Base-by-base conservation (phyloP, 2,113 vertebrate genomes). In the Dasyprocta punctata region DNA sequence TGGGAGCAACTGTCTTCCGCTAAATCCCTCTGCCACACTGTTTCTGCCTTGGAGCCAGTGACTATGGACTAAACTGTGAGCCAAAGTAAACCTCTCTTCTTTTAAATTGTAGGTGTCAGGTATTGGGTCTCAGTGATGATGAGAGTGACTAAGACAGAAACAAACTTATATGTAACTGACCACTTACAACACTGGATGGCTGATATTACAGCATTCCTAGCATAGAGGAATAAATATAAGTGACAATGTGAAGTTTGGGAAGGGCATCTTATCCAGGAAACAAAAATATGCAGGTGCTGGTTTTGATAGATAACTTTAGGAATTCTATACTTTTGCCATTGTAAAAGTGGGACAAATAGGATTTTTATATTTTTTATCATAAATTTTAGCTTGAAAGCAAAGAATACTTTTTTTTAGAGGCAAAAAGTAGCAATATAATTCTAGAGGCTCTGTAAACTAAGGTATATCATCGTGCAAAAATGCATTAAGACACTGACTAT, bases 281-380 rank as follows among this genome's bases (percentile, higher is more conserved):
- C 22, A 91, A 28, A 89, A 63, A 17, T 16, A 36, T 61, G 16
- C 28, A 82, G 9, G 73, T n/a, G 17, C 41, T 73, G 69, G 69
- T 8, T 82, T 84, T 60, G 41, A 11, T 67, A 92, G 16, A 80
- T 49, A 88, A 92, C 54, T 56, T 95, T n/a, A 86, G 41, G 33
- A 63, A 81, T 83, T 86, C 86, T 95, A 60, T 61, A 56, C 83
- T 95, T 89, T 84, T 83, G 17, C 5, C 41, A 96, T 49, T 67
- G n/a, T 38, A 22, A 82, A 89, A 61, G 38, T 44, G 26, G 69
- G 41, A 54, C 49, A 86, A 80, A 8, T 52, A 89, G n/a, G 80
- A 77, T 24, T 7, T 61, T 81, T 75, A 61, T 11, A 65, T 9
- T 60, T 91, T 92, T 96, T 63, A 95, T 94, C 19, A 88, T 16